Percentiles rank a stretch among this genome's conserved stretches.
These are phyloP conservation scores for Nasonia oneida DNA, from an alignment of 2,888 invertebrate species.

Conservation along the genomic window DNA sequence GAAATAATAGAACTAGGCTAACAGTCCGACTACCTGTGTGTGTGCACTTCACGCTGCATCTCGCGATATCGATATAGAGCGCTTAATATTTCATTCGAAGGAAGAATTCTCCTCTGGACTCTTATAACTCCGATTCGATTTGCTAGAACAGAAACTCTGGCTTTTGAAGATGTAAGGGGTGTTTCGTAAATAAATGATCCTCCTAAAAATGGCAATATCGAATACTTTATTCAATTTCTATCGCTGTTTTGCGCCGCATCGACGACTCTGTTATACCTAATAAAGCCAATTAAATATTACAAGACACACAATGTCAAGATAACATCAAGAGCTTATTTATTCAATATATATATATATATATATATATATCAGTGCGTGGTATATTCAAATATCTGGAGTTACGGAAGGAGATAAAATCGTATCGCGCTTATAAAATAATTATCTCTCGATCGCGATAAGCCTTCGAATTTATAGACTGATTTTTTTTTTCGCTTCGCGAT, in stretches of 20 bases:
- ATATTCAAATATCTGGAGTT: not conserved
- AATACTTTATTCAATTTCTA: not conserved
- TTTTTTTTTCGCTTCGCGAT: not conserved
- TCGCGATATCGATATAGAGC: not conserved
- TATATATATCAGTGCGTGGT: not conserved
- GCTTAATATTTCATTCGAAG: not conserved
- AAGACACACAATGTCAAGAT: not conserved
- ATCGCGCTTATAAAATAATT: not conserved
- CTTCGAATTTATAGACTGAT: not conserved
- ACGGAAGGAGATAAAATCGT: constrained; percentile 21
- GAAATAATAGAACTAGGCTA: constrained; percentile 42
- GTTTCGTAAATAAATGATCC: not conserved
- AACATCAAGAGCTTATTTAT: no score
- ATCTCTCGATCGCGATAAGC: constrained; percentile 16
- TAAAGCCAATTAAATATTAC: not conserved
- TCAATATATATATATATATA: no score
- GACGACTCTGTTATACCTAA: no score
- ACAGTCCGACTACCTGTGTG: not conserved
- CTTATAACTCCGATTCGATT: not conserved
- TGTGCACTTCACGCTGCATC: not conserved
- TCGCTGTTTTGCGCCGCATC: not conserved
- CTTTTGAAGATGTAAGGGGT: not conserved
- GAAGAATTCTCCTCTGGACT: not conserved
- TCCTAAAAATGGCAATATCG: not conserved
- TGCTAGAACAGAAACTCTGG: not conserved